Conservation (phyloP, 2,888 invertebrate genomes). For the Norana najaformis region DNA sequence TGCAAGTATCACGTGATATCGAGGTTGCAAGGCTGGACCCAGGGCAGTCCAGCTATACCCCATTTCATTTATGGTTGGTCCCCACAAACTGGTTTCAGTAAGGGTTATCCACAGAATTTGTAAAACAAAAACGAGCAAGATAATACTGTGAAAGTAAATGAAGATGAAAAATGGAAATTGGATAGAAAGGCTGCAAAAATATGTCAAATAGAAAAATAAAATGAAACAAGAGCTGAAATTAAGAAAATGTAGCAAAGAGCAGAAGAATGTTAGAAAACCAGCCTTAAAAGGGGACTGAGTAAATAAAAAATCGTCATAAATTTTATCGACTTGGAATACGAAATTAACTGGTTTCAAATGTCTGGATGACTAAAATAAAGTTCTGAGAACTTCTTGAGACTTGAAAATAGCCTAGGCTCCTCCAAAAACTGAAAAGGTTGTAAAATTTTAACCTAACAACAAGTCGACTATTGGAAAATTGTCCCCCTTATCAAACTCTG, state of each 20-base stretch:
- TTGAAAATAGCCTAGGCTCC: not conserved
- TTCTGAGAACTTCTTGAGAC: no score
- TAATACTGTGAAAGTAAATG: not conserved
- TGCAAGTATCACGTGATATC: no score
- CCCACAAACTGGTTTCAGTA: not conserved
- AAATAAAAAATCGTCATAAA: not conserved
- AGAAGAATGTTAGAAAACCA: not conserved
- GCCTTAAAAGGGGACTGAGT: not conserved
- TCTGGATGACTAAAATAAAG: no score
- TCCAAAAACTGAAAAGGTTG: not conserved
- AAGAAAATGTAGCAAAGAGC: not conserved
- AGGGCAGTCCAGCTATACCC: not conserved
- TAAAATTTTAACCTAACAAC: not conserved
- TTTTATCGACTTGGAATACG: no score
- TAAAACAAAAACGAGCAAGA: not conserved
- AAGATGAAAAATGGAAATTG: not conserved
- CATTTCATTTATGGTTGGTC: not conserved
- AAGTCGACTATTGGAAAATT: not conserved
- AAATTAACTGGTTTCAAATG: no score
- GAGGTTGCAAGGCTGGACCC: not conserved
- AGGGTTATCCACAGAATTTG: not conserved
- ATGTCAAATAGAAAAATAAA: not conserved
- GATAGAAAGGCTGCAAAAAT: not conserved
- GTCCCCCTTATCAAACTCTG: not conserved
- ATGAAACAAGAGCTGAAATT: not conserved